Evolutionary conservation across 2,888 invertebrate species (phyloP), one percentile per base, ranked within the genome.

Genomic region (Herminia tarsipennalis): DNA sequence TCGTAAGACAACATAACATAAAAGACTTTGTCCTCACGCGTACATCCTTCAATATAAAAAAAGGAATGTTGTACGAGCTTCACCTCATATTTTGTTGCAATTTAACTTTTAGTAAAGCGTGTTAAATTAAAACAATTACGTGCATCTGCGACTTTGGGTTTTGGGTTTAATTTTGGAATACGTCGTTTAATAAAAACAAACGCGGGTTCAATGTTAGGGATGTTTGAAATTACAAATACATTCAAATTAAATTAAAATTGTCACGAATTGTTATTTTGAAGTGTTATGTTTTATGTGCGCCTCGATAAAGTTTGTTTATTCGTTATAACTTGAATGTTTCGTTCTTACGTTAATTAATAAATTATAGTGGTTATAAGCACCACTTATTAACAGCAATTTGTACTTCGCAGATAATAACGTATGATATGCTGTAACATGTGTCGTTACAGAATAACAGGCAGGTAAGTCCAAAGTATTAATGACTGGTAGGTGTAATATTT

Each of bases 1-100:
- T 3, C 8, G n/a, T 25, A 27, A 32, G 33, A 41, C 35, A 51
- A 35, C 33, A 28, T 55, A 17, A 44, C 38, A 17, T 27, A 27
- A 46, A 37, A 28, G 32, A 18, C 21, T 27, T 18, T 47, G 42
- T 34, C n/a, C 25, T 6, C 40, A 38, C 27, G 18, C 10, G 24
- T 32, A 27, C 17, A 35, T 9, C 24, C 8, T 25, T 32, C 9
- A 8, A 25, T 13, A 44, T 24, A 40, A 42, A 42, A 36, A 36
- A n/a, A n/a, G n/a, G n/a, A n/a, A n/a, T n/a, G n/a, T n/a, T n/a
- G n/a, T n/a, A n/a, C n/a, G n/a, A n/a, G n/a, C n/a, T n/a, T n/a
- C 6, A 14, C 1, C 27, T 24, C 21, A 20, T 39, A 24, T 8
- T 18, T 25, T 21, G 28, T 34, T 45, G 37, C 28, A 32, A 35